These are phyloP conservation scores for Amphipoea lucens DNA, from an alignment of 2,888 invertebrate species.

Conservation along the genomic window DNA sequence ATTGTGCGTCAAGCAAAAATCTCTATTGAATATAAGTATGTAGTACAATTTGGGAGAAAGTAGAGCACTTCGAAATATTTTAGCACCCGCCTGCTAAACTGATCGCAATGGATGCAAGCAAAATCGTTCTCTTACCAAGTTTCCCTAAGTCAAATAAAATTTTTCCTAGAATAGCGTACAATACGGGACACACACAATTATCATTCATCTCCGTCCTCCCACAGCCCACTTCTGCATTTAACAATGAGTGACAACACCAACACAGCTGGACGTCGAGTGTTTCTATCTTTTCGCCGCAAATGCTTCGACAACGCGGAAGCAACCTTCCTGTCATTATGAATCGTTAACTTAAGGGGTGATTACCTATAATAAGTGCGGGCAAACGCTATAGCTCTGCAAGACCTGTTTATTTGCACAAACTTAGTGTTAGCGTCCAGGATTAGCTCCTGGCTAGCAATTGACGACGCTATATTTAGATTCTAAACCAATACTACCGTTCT, in stretches of 20 bases:
- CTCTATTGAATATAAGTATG: background rate
- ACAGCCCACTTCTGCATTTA: slow-evolving; percentile 51
- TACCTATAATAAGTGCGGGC: slow-evolving; percentile 71
- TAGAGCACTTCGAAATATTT: background rate
- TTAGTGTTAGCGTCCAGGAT: slow-evolving; percentile 55
- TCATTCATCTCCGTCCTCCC: slow-evolving; percentile 62
- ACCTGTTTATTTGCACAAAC: slow-evolving; percentile 65
- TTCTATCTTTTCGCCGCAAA: slow-evolving; percentile 67
- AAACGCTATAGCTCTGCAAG: slow-evolving; percentile 48
- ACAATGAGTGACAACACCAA: slow-evolving; percentile 65
- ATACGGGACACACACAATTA: slow-evolving; percentile 52
- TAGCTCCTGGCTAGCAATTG: slow-evolving; percentile 57
- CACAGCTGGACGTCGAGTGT: slow-evolving; percentile 55
- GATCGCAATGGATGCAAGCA: slow-evolving; percentile 6
- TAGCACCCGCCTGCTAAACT: background rate
- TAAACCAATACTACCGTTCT: slow-evolving; percentile 44
- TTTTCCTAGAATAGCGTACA: slow-evolving; percentile 47
- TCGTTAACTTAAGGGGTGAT: slow-evolving; percentile 76
- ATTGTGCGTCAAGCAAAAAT: background rate
- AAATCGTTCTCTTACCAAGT: slow-evolving; percentile 9
- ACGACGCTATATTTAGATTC: slow-evolving; percentile 64
- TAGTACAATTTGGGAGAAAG: slow-evolving; percentile 9
- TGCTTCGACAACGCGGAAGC: slow-evolving; percentile 79
- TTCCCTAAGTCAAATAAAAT: slow-evolving; percentile 41
- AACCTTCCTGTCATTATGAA: slow-evolving; percentile 80